phyloP scores from a whole-genome alignment of 2,113 vertebrate species.

The Protobothrops flavoviridis region DNA sequence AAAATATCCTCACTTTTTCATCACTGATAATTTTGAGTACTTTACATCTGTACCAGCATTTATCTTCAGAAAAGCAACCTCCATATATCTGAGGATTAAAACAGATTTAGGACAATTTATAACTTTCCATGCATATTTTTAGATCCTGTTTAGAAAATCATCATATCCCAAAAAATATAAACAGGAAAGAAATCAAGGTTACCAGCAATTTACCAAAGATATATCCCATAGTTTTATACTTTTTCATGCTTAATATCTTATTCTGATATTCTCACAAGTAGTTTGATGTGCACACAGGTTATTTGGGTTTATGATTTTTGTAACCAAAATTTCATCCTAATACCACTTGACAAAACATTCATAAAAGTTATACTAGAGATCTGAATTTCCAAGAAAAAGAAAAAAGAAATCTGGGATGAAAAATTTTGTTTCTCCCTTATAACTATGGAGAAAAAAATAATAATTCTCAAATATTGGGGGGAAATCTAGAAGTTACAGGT shows the following conservation, averaged over 20 bases:
- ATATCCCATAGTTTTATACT: background rate
- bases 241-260: background rate
- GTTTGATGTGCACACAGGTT: background rate
- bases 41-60: constrained; percentile 80
- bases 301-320: background rate
- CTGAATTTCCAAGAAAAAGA: background rate
- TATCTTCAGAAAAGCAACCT: constrained; percentile 79
- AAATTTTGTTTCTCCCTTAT: background rate
- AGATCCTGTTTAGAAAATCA: background rate
- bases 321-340: background rate
- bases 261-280: background rate
- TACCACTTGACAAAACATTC: background rate
- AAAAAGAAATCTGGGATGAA: background rate
- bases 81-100: constrained; percentile 72
- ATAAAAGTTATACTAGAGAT: background rate
- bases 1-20: constrained; percentile 69
- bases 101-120: background rate
- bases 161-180: background rate
- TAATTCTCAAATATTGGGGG: background rate
- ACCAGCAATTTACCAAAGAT: background rate
- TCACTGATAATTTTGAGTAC: constrained; percentile 65
- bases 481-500: background rate
- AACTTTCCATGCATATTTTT: background rate
- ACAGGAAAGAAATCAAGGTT: background rate
- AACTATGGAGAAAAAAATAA: background rate